Percentiles rank a stretch among this genome's conserved stretches.
Conservation (phyloP, 1,140 invertebrate species). For the Batillaria attramentaria region DNA sequence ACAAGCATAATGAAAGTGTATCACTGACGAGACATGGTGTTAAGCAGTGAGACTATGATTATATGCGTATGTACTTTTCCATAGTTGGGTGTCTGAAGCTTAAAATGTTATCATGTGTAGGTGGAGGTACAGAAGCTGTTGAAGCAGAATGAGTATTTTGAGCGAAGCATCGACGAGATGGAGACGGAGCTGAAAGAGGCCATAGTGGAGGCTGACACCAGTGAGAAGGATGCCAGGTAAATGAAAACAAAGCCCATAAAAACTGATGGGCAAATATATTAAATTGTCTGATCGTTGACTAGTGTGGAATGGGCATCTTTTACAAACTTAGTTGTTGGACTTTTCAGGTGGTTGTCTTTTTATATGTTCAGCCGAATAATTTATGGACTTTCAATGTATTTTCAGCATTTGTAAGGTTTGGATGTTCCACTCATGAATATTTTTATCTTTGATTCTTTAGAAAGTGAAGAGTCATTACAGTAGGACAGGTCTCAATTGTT, state of each 20-base stretch:
- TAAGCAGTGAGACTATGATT: not conserved
- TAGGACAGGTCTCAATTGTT: too few species aligned
- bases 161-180: conserved; percentile 68
- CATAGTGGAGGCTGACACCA: conserved; percentile 67
- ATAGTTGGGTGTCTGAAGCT: too few species aligned
- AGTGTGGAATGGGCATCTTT: too few species aligned
- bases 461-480: too few species aligned
- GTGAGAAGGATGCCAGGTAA: conserved; percentile 69
- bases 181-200: conserved; percentile 65
- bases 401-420: too few species aligned
- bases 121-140: conserved; percentile 69
- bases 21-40: not conserved
- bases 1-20: not conserved
- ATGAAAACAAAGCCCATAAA: not conserved
- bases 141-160: conserved; percentile 69
- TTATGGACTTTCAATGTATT: too few species aligned
- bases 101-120: too few species aligned
- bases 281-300: not conserved
- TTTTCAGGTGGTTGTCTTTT: too few species aligned
- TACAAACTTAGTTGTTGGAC: too few species aligned
- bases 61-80: not conserved
- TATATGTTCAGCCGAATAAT: too few species aligned
- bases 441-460: too few species aligned
- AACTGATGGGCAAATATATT: not conserved
- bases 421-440: too few species aligned